phyloP scores from a whole-genome alignment of 2,888 invertebrate species.

The Diloba caeruleocephala region DNA sequence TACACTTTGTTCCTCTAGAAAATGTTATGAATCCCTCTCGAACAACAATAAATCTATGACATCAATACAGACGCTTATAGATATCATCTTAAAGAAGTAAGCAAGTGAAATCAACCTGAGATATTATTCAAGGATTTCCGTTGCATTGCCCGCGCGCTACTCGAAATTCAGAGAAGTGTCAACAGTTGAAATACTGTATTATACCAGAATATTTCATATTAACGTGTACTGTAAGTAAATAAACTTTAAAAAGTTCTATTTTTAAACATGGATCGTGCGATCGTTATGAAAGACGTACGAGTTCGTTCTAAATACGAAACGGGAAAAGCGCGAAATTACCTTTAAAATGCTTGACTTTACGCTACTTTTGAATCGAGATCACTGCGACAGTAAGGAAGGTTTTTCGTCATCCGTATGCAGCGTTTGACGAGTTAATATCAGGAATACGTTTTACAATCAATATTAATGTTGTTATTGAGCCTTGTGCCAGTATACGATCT shows the following conservation, averaged over 20 bases:
- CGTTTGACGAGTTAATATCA: too few species aligned
- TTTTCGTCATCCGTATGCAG: too few species aligned
- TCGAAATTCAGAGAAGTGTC: constrained; percentile 49
- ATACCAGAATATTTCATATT: constrained; percentile 38
- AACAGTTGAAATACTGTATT: constrained; percentile 33
- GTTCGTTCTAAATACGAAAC: background rate
- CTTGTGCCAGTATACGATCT: too few species aligned
- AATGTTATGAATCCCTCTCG: too few species aligned
- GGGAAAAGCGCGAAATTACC: too few species aligned
- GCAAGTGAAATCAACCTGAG: constrained; percentile 5
- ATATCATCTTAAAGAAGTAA: constrained; percentile 10
- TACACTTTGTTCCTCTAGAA: too few species aligned
- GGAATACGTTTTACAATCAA: too few species aligned
- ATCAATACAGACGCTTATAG: constrained; percentile 3
- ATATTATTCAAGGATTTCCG: constrained; percentile 47
- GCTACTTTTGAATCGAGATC: too few species aligned
- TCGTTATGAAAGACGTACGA: background rate
- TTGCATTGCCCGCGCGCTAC: constrained; percentile 23
- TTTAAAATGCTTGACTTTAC: too few species aligned
- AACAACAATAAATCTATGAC: too few species aligned
- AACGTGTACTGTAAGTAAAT: constrained; percentile 38
- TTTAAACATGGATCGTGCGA: background rate
- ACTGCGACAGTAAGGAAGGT: too few species aligned
- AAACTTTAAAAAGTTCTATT: constrained; percentile 19
- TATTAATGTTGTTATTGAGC: too few species aligned